These are phyloP conservation scores for Laterallus jamaicensis DNA, from an alignment of 2,113 vertebrate genomes.

Conservation along the genomic window DNA sequence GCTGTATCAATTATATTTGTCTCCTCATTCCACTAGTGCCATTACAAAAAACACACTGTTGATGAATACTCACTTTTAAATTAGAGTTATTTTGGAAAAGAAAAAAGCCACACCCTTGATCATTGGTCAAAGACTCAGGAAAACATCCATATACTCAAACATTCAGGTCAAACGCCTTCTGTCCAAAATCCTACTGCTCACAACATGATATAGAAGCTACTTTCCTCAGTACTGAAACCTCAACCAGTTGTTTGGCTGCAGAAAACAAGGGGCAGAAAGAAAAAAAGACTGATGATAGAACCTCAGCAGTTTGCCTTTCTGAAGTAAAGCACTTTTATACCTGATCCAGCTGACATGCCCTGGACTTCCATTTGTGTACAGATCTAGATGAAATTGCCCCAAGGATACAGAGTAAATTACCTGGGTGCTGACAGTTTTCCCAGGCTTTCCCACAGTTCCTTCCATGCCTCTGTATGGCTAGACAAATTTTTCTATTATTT, in stretches of 20 bases:
- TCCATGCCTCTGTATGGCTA: not conserved
- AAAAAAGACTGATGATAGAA: not conserved
- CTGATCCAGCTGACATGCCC: not conserved
- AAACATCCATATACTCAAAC: not conserved
- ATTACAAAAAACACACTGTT: not conserved
- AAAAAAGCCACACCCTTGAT: not conserved
- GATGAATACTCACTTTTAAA: not conserved
- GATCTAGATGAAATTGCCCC: not conserved
- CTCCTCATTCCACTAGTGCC: not conserved
- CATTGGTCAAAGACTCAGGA: not conserved
- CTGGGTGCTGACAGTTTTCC: not conserved
- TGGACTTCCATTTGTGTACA: not conserved
- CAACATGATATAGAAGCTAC: not conserved
- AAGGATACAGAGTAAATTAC: not conserved
- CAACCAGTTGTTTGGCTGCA: not conserved
- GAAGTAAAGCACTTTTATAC: not conserved
- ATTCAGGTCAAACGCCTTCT: not conserved
- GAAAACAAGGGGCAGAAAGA: not conserved
- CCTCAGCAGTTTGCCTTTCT: not conserved
- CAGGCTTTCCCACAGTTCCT: not conserved
- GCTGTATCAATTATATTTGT: not conserved
- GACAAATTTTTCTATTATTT: not conserved
- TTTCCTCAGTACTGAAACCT: not conserved
- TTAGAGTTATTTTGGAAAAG: not conserved
- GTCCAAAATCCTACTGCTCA: not conserved